Evolutionary conservation across 2,113 vertebrate genomes (phyloP), one percentile per base, ranked within the genome.

Genomic region (Eurystomus gularis): DNA sequence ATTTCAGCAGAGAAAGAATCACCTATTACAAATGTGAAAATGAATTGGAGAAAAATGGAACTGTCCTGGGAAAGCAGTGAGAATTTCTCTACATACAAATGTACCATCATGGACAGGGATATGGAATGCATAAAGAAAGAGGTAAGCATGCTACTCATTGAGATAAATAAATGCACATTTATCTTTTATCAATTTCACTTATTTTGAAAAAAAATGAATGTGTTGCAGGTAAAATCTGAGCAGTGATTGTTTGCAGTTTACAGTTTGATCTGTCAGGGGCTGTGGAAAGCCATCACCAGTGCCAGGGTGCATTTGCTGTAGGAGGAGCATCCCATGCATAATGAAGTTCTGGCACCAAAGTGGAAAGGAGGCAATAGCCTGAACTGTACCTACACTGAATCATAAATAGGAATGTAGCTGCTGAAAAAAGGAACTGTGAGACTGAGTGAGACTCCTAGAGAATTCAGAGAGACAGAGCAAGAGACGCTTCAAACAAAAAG

Each of bases 81-180:
- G 35, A 86, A 91, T 55, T 91, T 94, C 42, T 51, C 81, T 20
- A 7, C 3, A 2, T 97, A 95, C 40, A 26, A 0, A 6, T 97
- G 96, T 29, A 37, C 7, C 40, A 39, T 93, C 40, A 60, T 3
- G 24, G 1, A 7, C 4, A 19, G 5, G 1, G 1, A 29, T 1
- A 4, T 0, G 1, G 3, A 15, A 31, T 0, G 0, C 0, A 0
- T 0, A 8, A 0, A 0, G 1, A 1, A 4, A 44, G 4, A 61
- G 92, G 96, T 97, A 91, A 88, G 40, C 19, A 33, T 78, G 15
- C 1, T 81, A 31, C 71, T 83, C 6, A 0, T 25, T 83, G 46
- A 55, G 33, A 90, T 19, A 81, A 86, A 71, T n/a, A 71, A 71
- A 9, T 1, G 0, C 7, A 55, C 5, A 3, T 88, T 81, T 65